Conservation (phyloP, 2,888 invertebrate species). For the Habrosyne pyritoides region DNA sequence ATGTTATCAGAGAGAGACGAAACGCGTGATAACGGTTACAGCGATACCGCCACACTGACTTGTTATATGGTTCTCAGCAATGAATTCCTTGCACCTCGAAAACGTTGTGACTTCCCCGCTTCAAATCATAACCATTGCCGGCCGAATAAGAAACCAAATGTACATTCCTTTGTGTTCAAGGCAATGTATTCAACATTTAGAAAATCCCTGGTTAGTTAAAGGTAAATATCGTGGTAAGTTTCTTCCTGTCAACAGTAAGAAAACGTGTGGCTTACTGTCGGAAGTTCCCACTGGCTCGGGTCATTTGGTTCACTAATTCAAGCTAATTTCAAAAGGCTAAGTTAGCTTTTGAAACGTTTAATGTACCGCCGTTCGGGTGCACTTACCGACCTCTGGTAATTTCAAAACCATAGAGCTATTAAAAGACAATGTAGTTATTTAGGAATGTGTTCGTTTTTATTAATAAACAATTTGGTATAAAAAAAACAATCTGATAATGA, state of each 20-base stretch:
- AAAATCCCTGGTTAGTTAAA: slow-evolving; percentile 20
- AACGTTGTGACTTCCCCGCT: not conserved
- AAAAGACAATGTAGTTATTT: not conserved
- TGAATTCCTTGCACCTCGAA: slow-evolving; percentile 25
- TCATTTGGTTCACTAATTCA: slow-evolving; percentile 65
- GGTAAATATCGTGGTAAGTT: slow-evolving; percentile 30
- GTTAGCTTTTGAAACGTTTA: slow-evolving; percentile 19
- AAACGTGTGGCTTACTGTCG: slow-evolving; percentile 45
- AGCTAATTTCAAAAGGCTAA: slow-evolving; percentile 52
- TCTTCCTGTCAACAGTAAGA: slow-evolving; percentile 59
- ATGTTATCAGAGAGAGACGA: slow-evolving; percentile 21
- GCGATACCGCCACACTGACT: slow-evolving; percentile 67
- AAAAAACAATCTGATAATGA: too few relatives aligned
- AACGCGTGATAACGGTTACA: slow-evolving; percentile 45
- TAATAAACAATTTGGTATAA: not conserved
- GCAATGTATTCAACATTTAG: slow-evolving; percentile 27
- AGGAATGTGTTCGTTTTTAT: not conserved
- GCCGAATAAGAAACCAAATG: not conserved
- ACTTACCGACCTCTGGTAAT: not conserved
- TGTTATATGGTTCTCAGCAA: slow-evolving; percentile 32
- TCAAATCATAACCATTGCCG: slow-evolving; percentile 36
- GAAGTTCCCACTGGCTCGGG: slow-evolving; percentile 48
- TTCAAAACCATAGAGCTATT: not conserved
- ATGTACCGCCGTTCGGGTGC: slow-evolving; percentile 9
- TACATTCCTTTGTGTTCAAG: too few relatives aligned